Percentiles rank a stretch among this genome's conserved stretches.
Evolutionary conservation across 1,140 invertebrate genomes (phyloP).

Genomic region (Diorhabda sublineata): DNA sequence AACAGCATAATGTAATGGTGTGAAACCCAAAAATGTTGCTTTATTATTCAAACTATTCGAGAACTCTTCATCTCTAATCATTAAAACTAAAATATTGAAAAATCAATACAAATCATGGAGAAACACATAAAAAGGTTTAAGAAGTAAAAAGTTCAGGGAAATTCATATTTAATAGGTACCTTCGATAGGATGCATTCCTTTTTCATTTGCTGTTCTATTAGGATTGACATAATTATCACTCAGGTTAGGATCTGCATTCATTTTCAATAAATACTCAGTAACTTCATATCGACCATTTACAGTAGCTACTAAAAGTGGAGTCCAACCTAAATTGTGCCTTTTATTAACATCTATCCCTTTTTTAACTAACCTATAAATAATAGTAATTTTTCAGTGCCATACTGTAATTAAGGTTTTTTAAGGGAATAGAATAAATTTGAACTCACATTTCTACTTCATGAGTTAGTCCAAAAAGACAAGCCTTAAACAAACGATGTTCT

Average conservation of each 20-base stretch:
- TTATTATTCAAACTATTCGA: constrained; percentile 66
- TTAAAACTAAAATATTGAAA: constrained; percentile 32
- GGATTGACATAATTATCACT: constrained; percentile 77
- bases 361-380: constrained; percentile 38
- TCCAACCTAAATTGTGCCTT: constrained; percentile 78
- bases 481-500: constrained; percentile 57
- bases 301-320: constrained; percentile 76
- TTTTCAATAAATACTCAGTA: constrained; percentile 64
- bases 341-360: constrained; percentile 57
- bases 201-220: constrained; percentile 54
- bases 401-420: constrained; percentile 18
- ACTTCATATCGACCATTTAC: constrained; percentile 67
- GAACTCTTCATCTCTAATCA: constrained; percentile 55
- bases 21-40: constrained; percentile 79
- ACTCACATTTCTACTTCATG: constrained; percentile 58
- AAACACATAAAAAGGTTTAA: neutral
- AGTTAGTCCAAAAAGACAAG: constrained; percentile 60
- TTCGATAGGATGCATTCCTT: constrained; percentile 42
- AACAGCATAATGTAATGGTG: constrained; percentile 86
- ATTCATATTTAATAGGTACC: constrained; percentile 28
- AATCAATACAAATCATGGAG: neutral
- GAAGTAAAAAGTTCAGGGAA: neutral
- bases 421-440: constrained; percentile 17
- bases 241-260: constrained; percentile 75
- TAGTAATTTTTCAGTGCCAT: neutral